Evolutionary conservation across 2,888 invertebrate species (phyloP), one percentile per base, ranked within the genome.

Genomic region (Masnerella sp.): DNA sequence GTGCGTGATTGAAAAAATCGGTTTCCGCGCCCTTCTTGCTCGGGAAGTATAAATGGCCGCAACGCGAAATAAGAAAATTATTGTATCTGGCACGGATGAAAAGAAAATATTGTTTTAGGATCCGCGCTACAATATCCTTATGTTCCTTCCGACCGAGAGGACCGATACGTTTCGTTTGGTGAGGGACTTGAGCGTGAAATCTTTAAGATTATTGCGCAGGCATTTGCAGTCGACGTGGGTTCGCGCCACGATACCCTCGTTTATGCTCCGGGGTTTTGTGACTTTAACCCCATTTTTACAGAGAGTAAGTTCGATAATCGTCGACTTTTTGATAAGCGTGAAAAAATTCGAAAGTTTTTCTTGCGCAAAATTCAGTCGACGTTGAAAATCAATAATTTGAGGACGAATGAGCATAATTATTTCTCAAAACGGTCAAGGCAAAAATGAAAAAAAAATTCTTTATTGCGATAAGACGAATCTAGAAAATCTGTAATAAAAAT

Each of bases 281-380:
- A 92, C 92, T 47, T 89, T 96, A 49, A 95, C 95, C n/a, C 92
- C 93, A 52, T 93, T 93, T 81, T 89, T 96, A 73, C 94, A 95
- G 86, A 92, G 93, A 91, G 95, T 95, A 88, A 89, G 89, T 78
- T 54, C 25, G 14, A 9, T 56, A 51, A 58, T 58, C 5, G 30
- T 5, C n/a, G 30, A 7, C 30, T 9, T 2, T n/a, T n/a, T n/a
- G n/a, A n/a, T n/a, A n/a, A n/a, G n/a, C n/a, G n/a, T n/a, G n/a
- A n/a, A n/a, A n/a, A n/a, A n/a, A n/a, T n/a, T n/a, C n/a, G n/a
- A n/a, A n/a, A n/a, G n/a, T n/a, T n/a, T n/a, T n/a, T n/a, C n/a
- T n/a, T n/a, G n/a, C n/a, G n/a, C n/a, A n/a, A n/a, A n/a, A n/a
- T n/a, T n/a, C n/a, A n/a, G n/a, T n/a, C n/a, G n/a, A n/a, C n/a